Conservation (phyloP, 2,113 vertebrate genomes). For the Dunckerocampus dactyliophorus region DNA sequence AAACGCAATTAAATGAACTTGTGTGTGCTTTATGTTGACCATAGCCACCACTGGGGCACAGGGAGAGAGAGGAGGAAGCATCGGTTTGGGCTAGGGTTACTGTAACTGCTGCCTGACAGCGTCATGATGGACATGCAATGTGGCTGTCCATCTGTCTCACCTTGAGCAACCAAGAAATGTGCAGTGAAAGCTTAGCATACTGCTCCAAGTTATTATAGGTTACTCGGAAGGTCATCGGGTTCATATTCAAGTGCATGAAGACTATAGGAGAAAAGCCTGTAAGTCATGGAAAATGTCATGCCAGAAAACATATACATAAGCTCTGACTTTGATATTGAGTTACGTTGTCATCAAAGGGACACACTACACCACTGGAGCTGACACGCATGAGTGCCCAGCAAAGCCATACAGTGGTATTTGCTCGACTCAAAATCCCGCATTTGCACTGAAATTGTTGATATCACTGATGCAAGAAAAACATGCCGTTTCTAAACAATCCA, state of each 20-base stretch:
- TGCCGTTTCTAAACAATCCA: too few species aligned
- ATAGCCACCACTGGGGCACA: constrained; percentile 8
- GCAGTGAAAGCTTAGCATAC: constrained; percentile 34
- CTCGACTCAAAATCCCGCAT: constrained; percentile 13
- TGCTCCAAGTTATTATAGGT: constrained; percentile 28
- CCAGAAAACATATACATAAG: background rate
- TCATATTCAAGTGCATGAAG: constrained; percentile 2
- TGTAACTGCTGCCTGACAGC: constrained; percentile 34
- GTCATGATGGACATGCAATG: constrained; percentile 22
- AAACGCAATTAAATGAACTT: too few species aligned
- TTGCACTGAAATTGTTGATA: too few species aligned
- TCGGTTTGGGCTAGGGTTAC: background rate
- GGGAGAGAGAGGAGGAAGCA: too few species aligned
- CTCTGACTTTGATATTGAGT: constrained; percentile 3
- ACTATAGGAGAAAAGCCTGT: constrained; percentile 7
- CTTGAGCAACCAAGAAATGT: constrained; percentile 46
- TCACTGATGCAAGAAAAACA: too few species aligned
- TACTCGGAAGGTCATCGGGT: constrained; percentile 28
- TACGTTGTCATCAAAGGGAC: constrained; percentile 6
- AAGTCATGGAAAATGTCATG: constrained; percentile 13
- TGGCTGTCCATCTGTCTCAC: constrained; percentile 40
- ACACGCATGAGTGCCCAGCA: constrained; percentile 53
- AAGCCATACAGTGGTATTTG: constrained; percentile 56
- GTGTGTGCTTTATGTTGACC: too few species aligned
- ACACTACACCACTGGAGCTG: constrained; percentile 10